Evolutionary conservation across 2,113 vertebrate species (phyloP), one percentile per base, ranked within the genome.

Genomic region (Urocynchramus pylzowi): DNA sequence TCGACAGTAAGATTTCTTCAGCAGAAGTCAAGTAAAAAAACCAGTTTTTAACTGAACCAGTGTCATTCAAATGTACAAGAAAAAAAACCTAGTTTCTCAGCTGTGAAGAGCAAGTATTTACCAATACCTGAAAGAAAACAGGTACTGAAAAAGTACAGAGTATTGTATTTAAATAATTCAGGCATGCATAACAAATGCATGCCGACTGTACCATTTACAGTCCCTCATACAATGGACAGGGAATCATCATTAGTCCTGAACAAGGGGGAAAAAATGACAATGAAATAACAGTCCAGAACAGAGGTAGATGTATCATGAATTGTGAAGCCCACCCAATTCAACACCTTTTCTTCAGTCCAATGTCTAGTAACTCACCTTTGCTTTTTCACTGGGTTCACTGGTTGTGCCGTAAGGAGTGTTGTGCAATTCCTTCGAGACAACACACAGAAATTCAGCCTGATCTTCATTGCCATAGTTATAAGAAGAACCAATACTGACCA

Each of bases 381-480:
- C 99, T 96, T 99, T 99, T 98, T 99, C 99, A 57, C 99, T 99
- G 95, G 99, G 99, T 97, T 99, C 99, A 59, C 99, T 99, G 97
- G 98, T 98, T 52, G 98, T 99, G 96, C 99, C 99, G 2, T 99
- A 99, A 2, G 99, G 98, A 80, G 98, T 98, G 96, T 99, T 99
- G 98, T 99, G 99, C 96, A 99, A 98, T 98, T 99, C 99, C 98
- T 99, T 99, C 41, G 99, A 99, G 88, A 99, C 99, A 42, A 99
- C 99, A 64, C 99, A 99, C 88, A 99, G 98, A 98, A 99, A 99
- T 97, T 99, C 99, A 2, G 99, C 99, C 97, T 99, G 99, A 98
- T 99, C 99, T 97, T 99, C 99, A 49, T 99, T 99, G 92, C 99
- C 99, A n/a, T 99, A 99, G 97, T 99, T 99, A 97, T 99, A 99